Evolutionary conservation across 2,888 invertebrate species (phyloP).

Genomic region (Sphaerophoria rueppellii): DNA sequence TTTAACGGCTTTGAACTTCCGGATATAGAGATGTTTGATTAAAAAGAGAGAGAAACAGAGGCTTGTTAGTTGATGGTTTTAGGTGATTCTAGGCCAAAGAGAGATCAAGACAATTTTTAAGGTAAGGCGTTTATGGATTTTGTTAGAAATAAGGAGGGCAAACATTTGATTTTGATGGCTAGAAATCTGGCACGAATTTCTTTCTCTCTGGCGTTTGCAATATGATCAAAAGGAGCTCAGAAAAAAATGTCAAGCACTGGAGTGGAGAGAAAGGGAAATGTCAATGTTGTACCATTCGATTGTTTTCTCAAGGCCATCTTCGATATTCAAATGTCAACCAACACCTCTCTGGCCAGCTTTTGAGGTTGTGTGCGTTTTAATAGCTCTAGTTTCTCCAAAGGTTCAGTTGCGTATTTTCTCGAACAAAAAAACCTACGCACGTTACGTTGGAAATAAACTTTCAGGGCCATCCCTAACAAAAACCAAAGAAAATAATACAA

Average conservation of each 20-base stretch:
- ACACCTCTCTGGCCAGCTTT: constrained; percentile 10
- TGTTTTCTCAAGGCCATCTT: no score
- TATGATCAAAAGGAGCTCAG: no score
- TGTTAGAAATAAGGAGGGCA: constrained; percentile 43
- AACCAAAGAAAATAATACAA: background rate
- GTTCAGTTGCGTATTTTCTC: constrained; percentile 26
- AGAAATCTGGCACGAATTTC: constrained; percentile 45
- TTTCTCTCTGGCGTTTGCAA: no score
- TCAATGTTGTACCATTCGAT: no score
- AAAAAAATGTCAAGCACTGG: no score
- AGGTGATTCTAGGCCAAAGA: constrained; percentile 61
- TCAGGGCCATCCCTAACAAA: constrained; percentile 38
- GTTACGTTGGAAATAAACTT: constrained; percentile 47
- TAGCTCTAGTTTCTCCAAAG: background rate
- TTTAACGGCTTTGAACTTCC: constrained; percentile 62
- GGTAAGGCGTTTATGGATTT: background rate
- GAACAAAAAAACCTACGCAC: background rate
- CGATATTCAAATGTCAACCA: constrained; percentile 4
- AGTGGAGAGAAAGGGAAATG: no score
- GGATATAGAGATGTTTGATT: constrained; percentile 55
- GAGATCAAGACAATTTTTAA: constrained; percentile 45
- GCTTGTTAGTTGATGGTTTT: constrained; percentile 1
- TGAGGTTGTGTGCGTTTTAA: constrained; percentile 34
- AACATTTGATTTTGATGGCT: background rate
- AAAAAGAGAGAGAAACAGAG: constrained; percentile 48